Evolutionary conservation across 2,888 invertebrate species (phyloP).

Genomic region (Thecocarcelia acutangulata): DNA sequence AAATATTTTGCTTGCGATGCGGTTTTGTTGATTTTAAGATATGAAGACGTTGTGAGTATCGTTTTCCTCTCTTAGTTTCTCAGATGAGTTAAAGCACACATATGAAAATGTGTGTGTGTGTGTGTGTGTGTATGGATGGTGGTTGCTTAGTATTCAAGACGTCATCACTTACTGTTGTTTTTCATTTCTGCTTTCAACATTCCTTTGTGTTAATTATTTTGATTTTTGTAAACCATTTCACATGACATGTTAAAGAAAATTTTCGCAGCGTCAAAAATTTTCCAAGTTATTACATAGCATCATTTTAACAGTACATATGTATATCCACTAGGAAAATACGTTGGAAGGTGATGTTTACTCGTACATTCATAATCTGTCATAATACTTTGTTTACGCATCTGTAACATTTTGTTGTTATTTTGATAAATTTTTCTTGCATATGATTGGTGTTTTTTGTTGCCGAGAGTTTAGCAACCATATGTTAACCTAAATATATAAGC

Average conservation of each 20-base stretch:
- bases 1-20: not conserved
- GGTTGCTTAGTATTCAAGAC: conserved; percentile 68
- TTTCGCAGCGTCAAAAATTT: too few species aligned
- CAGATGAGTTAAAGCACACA: not conserved
- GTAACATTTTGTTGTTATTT: not conserved
- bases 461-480: conserved; percentile 31
- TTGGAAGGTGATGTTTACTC: too few species aligned
- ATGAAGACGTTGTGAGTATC: not conserved
- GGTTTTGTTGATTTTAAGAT: conserved; percentile 3
- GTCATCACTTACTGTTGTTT: conserved; percentile 71
- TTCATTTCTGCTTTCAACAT: too few species aligned
- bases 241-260: too few species aligned
- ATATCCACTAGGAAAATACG: too few species aligned
- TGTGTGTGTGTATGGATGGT: conserved; percentile 13
- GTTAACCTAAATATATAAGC: conserved; percentile 12
- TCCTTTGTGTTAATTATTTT: too few species aligned
- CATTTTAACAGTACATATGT: too few species aligned
- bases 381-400: too few species aligned
- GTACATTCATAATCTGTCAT: too few species aligned
- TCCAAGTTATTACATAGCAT: too few species aligned
- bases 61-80: conserved; percentile 24
- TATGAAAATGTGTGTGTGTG: conserved; percentile 5
- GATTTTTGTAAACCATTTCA: too few species aligned
- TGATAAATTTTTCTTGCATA: conserved; percentile 14
- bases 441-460: conserved; percentile 37